Evolutionary conservation across 1,140 invertebrate species (phyloP).

Genomic region (Plodia interpunctella): DNA sequence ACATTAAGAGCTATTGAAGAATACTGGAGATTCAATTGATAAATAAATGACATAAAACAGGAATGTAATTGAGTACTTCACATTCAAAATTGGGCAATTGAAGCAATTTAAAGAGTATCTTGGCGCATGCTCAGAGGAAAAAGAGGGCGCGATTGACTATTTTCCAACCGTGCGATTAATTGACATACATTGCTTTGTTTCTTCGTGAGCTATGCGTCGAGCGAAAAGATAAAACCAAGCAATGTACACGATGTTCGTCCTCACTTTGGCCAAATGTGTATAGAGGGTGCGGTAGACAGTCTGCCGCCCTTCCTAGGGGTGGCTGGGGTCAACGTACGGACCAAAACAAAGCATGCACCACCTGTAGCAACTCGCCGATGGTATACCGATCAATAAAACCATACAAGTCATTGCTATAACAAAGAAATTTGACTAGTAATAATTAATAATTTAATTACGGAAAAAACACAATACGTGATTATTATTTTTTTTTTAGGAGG

Average conservation of each 20-base stretch:
- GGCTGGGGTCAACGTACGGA: conserved; percentile 52
- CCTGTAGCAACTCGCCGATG: conserved; percentile 31
- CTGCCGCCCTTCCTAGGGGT: conserved; percentile 26
- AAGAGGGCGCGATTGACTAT: conserved; percentile 43
- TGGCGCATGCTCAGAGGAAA: conserved; percentile 33
- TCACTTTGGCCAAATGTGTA: too few species aligned
- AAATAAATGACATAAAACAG: not conserved
- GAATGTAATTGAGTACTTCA: not conserved
- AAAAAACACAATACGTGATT: too few species aligned
- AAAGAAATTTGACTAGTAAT: not conserved
- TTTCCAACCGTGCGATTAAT: too few species aligned
- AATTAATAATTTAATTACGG: too few species aligned
- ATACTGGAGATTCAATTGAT: too few species aligned
- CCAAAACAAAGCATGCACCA: conserved; percentile 49
- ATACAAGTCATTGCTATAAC: not conserved
- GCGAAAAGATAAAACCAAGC: too few species aligned
- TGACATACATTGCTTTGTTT: too few species aligned
- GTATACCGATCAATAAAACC: conserved; percentile 8
- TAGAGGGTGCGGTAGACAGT: conserved; percentile 43
- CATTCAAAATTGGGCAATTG: not conserved
- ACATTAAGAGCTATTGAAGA: too few species aligned
- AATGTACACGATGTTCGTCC: too few species aligned
- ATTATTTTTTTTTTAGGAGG: too few species aligned
- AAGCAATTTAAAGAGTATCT: not conserved
- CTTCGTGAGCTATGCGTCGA: too few species aligned